A percentile compares a stretch with the other conserved stretches of the same genome.
Conservation (phyloP, 2,113 vertebrate species). For the Ceyx melanurus region DNA sequence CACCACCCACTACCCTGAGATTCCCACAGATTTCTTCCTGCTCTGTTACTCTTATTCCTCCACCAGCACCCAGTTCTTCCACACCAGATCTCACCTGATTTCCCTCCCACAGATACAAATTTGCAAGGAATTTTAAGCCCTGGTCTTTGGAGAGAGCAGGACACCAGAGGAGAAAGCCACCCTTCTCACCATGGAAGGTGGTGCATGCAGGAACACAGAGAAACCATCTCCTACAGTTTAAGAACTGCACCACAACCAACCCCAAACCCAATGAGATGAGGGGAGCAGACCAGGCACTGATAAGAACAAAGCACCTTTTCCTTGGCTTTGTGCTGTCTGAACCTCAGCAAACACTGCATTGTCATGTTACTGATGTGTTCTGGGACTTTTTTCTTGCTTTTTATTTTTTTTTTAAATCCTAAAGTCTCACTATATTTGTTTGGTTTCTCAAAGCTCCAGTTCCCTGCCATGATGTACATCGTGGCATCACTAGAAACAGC, state of each 20-base stretch:
- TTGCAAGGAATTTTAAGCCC: background rate
- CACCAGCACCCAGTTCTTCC: background rate
- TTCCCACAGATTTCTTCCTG: background rate
- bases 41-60: background rate
- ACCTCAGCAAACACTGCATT: background rate
- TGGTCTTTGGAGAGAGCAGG: background rate
- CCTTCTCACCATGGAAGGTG: background rate
- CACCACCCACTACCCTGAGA: background rate
- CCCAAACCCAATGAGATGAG: background rate
- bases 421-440: background rate
- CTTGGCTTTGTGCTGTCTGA: background rate
- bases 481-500: background rate
- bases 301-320: background rate
- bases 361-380: background rate
- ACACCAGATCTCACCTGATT: background rate
- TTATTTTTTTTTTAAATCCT: background rate
- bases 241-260: background rate
- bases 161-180: background rate
- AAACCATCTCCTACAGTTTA: background rate
- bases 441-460: background rate
- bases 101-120: background rate
- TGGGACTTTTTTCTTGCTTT: background rate
- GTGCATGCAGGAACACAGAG: background rate
- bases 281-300: background rate
- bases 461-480: fast-evolving